Evolutionary conservation across 2,797 vertebrate species (phyloP).

Genomic region (Hypotaenidia okinawae): DNA sequence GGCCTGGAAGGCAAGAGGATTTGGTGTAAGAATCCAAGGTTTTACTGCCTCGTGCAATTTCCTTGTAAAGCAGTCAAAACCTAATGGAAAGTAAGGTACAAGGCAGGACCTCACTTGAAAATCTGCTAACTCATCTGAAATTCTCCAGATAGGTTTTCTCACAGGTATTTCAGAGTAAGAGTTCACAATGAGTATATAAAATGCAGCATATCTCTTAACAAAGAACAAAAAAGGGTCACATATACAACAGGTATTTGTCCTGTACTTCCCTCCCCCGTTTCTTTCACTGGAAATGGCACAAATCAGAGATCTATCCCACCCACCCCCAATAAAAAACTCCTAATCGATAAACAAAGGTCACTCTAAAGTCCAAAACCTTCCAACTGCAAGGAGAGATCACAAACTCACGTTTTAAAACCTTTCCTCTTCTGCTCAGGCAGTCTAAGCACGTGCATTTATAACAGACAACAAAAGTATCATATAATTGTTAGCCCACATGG

Average conservation of each 20-base stretch:
- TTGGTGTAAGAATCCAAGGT: conserved; percentile 1
- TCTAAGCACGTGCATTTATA: background rate
- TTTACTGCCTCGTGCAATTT: background rate
- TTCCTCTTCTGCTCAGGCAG: background rate
- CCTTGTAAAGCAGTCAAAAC: conserved; percentile 8
- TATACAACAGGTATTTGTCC: background rate
- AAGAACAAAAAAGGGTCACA: conserved; percentile 8
- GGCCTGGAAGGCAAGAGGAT: conserved; percentile 3
- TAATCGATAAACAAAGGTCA: background rate
- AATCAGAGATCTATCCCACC: background rate
- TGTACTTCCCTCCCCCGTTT: background rate
- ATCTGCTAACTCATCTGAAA: background rate
- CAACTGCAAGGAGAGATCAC: background rate
- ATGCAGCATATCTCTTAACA: conserved; percentile 57
- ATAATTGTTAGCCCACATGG: background rate
- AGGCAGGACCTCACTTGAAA: conserved; percentile 17
- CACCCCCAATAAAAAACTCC: background rate
- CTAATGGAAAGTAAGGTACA: background rate
- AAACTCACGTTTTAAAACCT: background rate
- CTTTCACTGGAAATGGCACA: conserved; percentile 21
- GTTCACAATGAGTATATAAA: conserved; percentile 43
- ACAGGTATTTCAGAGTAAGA: conserved; percentile 23
- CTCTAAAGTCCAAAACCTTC: background rate
- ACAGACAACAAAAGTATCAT: background rate
- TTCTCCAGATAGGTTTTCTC: conserved; percentile 23